A percentile compares a stretch with the other conserved stretches of the same genome.
These are phyloP conservation scores for Ischnura elegans DNA, from an alignment of 2,888 invertebrate genomes.

Conservation along the genomic window DNA sequence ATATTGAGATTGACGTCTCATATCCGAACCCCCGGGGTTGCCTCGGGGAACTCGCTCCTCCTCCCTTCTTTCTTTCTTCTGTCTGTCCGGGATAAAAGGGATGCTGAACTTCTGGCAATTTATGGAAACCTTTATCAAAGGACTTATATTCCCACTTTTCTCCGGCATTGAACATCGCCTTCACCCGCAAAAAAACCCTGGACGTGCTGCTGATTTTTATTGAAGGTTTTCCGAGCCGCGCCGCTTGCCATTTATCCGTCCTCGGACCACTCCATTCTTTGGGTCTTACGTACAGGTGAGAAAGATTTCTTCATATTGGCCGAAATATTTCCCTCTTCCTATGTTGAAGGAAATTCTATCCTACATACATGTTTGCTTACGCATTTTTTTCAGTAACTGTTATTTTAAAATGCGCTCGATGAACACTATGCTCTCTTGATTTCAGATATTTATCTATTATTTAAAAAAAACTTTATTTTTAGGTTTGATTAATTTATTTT, in stretches of 20 bases:
- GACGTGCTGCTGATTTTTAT: no score
- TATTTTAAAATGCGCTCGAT: no score
- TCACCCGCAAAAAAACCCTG: background rate
- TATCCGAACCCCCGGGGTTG: slow-evolving; percentile 21
- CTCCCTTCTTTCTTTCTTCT: background rate
- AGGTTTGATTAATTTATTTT: no score
- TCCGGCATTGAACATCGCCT: background rate
- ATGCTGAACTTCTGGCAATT: background rate
- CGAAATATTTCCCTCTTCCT: no score
- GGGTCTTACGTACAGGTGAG: background rate
- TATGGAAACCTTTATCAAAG: slow-evolving; percentile 29
- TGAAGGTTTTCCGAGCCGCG: background rate
- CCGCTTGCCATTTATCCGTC: background rate
- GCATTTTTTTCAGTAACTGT: no score
- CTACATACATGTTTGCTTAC: no score
- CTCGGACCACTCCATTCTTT: background rate
- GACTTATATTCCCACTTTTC: background rate
- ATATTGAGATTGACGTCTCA: slow-evolving; percentile 46
- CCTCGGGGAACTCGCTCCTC: background rate
- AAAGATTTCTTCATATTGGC: no score
- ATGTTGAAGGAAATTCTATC: no score
- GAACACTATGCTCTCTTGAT: no score
- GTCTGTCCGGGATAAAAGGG: background rate
- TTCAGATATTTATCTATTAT: no score
- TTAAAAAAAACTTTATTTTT: no score